phyloP scores from a whole-genome alignment of 2,797 vertebrate genomes.

The Clamator glandarius region DNA sequence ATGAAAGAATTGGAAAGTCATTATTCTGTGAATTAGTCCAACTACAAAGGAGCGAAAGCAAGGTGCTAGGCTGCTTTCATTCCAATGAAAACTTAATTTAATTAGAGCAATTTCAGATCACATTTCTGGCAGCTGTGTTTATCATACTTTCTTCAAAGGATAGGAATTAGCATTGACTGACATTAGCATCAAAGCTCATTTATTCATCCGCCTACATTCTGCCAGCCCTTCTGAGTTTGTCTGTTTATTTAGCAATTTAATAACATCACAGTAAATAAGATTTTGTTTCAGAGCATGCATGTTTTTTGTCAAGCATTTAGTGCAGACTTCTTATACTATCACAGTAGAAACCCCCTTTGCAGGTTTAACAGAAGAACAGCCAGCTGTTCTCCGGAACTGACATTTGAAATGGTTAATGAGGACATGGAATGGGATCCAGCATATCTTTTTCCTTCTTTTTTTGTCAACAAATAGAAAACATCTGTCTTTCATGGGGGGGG shows the following conservation, averaged over 20 bases:
- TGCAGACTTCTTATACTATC: not conserved
- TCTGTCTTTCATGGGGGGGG: not conserved
- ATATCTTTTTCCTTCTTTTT: not conserved
- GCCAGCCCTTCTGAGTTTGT: conserved; percentile 39
- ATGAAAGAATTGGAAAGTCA: not conserved
- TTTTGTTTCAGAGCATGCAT: not conserved
- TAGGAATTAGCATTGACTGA: conserved; percentile 71
- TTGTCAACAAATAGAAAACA: not conserved
- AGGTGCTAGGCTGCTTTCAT: conserved; percentile 61
- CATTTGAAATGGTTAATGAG: not conserved
- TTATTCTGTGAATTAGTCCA: not conserved
- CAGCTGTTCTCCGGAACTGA: not conserved
- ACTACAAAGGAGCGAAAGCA: conserved; percentile 45
- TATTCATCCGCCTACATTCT: conserved; percentile 57
- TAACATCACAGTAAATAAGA: conserved; percentile 53
- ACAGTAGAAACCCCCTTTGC: not conserved
- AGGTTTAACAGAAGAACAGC: conserved; percentile 33
- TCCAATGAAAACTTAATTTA: conserved; percentile 69
- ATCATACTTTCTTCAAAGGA: conserved; percentile 59
- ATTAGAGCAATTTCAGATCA: conserved; percentile 74
- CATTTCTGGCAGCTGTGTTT: conserved; percentile 78
- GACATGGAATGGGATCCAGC: not conserved
- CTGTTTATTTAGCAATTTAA: conserved; percentile 36
- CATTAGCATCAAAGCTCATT: conserved; percentile 71
- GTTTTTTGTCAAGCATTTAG: conserved; percentile 23